Evolutionary conservation across 1,140 invertebrate species (phyloP).

Genomic region (Drosophila gunungcola): DNA sequence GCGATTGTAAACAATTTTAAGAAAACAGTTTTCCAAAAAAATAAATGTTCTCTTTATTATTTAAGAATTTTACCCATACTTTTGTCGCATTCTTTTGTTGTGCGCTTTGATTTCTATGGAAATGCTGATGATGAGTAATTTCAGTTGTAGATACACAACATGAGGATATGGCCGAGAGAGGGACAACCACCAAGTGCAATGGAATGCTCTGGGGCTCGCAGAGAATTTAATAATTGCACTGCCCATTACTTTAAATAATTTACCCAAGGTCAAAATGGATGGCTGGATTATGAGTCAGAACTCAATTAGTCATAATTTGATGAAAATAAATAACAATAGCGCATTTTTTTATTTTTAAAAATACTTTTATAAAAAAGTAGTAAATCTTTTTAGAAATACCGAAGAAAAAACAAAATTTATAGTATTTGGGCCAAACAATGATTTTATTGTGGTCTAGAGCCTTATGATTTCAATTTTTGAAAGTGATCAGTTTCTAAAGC

Average conservation of each 20-base stretch:
- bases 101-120: slow-evolving; percentile 49
- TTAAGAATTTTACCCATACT: background rate
- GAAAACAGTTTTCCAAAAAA: background rate
- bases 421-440: no score
- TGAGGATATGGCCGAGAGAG: background rate
- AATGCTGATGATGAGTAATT: slow-evolving; percentile 54
- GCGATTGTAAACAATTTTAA: no score
- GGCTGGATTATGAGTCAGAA: background rate
- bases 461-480: no score
- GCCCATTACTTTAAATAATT: slow-evolving; percentile 8
- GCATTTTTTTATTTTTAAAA: no score
- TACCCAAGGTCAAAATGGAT: slow-evolving; percentile 15
- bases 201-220: slow-evolving; percentile 7
- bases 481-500: no score
- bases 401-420: no score
- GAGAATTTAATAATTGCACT: slow-evolving; percentile 28
- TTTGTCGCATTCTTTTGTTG: slow-evolving; percentile 6
- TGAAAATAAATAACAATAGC: background rate
- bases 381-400: no score
- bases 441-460: no score
- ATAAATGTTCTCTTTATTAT: slow-evolving; percentile 17
- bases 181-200: background rate
- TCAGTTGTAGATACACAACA: slow-evolving; percentile 11
- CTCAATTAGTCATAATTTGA: slow-evolving; percentile 2
- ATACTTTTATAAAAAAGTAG: no score